phyloP scores from a whole-genome alignment of 2,888 invertebrate genomes.

The Erebia epiphron region DNA sequence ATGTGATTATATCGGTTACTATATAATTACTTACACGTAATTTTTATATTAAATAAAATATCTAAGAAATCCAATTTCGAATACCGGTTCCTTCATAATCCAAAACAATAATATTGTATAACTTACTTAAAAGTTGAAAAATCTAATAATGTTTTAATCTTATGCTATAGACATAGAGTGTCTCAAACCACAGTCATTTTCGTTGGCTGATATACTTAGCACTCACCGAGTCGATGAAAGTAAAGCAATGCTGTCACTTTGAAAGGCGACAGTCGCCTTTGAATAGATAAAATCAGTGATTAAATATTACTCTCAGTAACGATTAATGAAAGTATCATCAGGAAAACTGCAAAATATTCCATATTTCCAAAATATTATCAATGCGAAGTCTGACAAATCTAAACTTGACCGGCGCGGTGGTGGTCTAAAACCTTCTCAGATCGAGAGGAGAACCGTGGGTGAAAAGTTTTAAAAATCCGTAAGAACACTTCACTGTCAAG shows the following conservation, averaged over 20 bases:
- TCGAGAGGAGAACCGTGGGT: too few species aligned
- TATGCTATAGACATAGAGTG: not conserved
- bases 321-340: too few species aligned
- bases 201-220: not conserved
- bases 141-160: constrained; percentile 2
- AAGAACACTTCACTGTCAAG: not conserved
- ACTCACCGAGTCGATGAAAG: too few species aligned
- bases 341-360: too few species aligned
- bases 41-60: constrained; percentile 15
- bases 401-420: too few species aligned
- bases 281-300: too few species aligned
- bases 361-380: too few species aligned
- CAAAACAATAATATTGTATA: constrained; percentile 3
- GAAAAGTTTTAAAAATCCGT: not conserved
- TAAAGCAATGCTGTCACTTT: too few species aligned
- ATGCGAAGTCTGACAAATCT: too few species aligned
- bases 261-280: too few species aligned
- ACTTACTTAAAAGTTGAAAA: not conserved
- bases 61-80: constrained; percentile 30
- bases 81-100: constrained; percentile 31
- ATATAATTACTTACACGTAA: constrained; percentile 23
- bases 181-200: not conserved
- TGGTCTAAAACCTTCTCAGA: too few species aligned
- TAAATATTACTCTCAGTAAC: too few species aligned
- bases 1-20: constrained; percentile 35